These are phyloP conservation scores for Stenodera caucasica DNA, from an alignment of 2,888 invertebrate species.

Conservation along the genomic window DNA sequence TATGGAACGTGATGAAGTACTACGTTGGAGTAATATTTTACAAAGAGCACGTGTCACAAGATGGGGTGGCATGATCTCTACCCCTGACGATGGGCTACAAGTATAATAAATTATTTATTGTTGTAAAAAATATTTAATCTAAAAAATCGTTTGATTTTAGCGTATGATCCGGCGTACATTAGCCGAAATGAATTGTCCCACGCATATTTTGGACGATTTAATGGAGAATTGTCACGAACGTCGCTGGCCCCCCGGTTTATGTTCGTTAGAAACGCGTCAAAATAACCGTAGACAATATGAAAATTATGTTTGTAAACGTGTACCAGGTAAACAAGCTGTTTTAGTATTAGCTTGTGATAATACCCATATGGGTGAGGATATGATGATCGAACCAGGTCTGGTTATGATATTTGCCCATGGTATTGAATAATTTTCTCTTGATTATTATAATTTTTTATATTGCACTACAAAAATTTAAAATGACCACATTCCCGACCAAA, in stretches of 20 bases:
- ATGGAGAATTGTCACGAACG: conserved; percentile 98
- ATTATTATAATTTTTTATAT: too few relatives aligned
- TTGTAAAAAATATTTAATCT: too few relatives aligned
- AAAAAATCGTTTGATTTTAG: conserved; percentile 60
- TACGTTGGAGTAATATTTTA: conserved; percentile 83
- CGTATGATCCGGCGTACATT: conserved; percentile 91
- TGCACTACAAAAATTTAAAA: background rate
- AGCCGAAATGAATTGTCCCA: conserved; percentile 92
- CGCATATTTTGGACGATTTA: conserved; percentile 88
- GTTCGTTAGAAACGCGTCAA: conserved; percentile 90
- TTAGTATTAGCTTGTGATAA: conserved; percentile 94
- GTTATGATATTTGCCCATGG: conserved; percentile 99
- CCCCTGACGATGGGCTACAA: conserved; percentile 92
- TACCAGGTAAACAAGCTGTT: conserved; percentile 95
- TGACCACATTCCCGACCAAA: background rate
- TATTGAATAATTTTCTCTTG: conserved; percentile 65
- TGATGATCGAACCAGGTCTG: conserved; percentile 94
- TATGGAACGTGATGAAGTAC: conserved; percentile 92
- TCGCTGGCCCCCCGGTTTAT: conserved; percentile 91
- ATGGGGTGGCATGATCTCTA: conserved; percentile 99
- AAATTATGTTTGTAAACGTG: conserved; percentile 90
- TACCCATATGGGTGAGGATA: conserved; percentile 91
- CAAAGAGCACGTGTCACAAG: conserved; percentile 86
- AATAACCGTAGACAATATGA: conserved; percentile 92
- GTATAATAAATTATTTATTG: too few relatives aligned